Base-by-base conservation (phyloP, 2,888 invertebrate genomes). In the Rhopalosiphum nymphaeae region DNA sequence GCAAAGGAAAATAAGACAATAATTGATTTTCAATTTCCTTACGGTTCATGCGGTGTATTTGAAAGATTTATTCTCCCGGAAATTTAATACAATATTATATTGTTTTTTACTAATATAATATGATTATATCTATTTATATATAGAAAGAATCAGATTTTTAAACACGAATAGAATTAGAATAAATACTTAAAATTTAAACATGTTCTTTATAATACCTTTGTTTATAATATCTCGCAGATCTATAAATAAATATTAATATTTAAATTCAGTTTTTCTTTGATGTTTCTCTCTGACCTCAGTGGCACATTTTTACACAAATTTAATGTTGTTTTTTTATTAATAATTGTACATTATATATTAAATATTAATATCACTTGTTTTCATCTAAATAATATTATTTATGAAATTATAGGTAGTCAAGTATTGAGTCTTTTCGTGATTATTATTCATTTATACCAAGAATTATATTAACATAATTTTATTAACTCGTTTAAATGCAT, bases 401-500 rank as follows among this genome's bases (percentile, higher is more conserved):
- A 89, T 42, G 29, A 57, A 89, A 57, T 44, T 44, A 44, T 42
- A 78, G 36, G 29, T 56, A 44, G 29, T 89, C 5, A 16, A 57
- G 78, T 78, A 36, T 78, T 29, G 44, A 42, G 44, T 42, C 3
- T 87, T 53, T 89, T 42, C 25, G 89, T 36, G 44, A 29, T 57
- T 89, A 89, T 44, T 89, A 89, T 89, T 57, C 89, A 89, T 42
- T 57, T 42, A 57, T 57, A 89, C 56, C 57, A 44, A 89, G 57
- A 57, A 89, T 57, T 16, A 44, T 89, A 89, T 89, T 89, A 42
- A 57, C 89, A 89, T 89, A 57, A 56, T 88, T 89, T 89, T 89
- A 89, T 57, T 89, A 89, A 89, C 56, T 89, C 26, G 44, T 89
- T 89, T 29, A 57, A 57, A 78, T 36, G 36, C 36, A 78, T 78